Evolutionary conservation across 2,888 invertebrate species (phyloP), one percentile per base, ranked within the genome.

Genomic region (Masnerella sp.): DNA sequence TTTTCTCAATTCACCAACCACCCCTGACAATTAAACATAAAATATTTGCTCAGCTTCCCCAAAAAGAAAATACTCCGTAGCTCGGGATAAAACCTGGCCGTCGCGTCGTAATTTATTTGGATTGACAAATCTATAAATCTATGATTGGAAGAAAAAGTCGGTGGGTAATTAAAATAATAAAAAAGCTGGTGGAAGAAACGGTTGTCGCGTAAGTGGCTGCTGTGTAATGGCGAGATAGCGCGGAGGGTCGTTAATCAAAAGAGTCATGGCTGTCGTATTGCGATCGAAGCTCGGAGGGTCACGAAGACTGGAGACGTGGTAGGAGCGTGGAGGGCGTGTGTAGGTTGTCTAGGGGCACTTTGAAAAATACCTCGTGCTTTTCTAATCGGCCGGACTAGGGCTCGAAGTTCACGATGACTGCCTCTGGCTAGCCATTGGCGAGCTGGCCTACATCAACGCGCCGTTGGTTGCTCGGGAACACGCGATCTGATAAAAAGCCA

Each of bases 401-500:
- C 77, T 70, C 54, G 72, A 69, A 75, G 80, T 75, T 77, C 81
- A 77, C 77, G 78, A 77, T 70, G 74, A 74, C 77, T 74, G 71
- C 76, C 77, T 72, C 71, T 72, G 75, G 61, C 49, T 72, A 77
- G 70, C 69, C 73, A 76, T 70, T 69, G 72, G 69, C 62, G 72
- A 62, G 72, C 64, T 84, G 83, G 83, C 84, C 84, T 84, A 83
- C 82, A 83, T 82, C 78, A 71, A 51, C 65, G 52, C 25, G 51
- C 59, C 73, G 78, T 61, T 80, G 81, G 82, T 84, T 80, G 82
- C 80, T 78, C 80, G 75, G 76, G 80, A 85, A 78, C 85, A 85
- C 85, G 85, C 85, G 81, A 85, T 86, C 85, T 82, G 86, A 86
- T 85, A 85, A 83, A 69, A 71, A 61, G 59, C 68, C 64, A 72